Percentiles rank a stretch among this genome's conserved stretches.
Evolutionary conservation across 2,888 invertebrate species (phyloP).

Genomic region (Ormyrus labotus): DNA sequence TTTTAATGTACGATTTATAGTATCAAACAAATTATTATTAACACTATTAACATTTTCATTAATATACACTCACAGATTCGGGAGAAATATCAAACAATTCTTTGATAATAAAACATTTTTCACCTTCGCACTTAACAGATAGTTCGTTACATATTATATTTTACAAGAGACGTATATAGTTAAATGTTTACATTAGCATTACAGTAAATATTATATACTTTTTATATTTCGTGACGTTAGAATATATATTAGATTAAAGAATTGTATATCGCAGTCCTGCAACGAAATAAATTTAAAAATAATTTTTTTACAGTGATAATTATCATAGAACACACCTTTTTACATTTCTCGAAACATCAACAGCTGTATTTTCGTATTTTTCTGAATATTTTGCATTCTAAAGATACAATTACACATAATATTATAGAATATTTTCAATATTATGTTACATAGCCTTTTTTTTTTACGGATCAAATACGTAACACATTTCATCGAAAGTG

Average conservation of each 20-base stretch:
- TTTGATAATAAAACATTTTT: slow-evolving; percentile 39
- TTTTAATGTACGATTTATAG: slow-evolving; percentile 31
- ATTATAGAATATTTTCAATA: not conserved
- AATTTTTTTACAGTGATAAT: not conserved
- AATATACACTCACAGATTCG: slow-evolving; percentile 45
- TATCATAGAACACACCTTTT: not conserved
- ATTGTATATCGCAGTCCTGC: not conserved
- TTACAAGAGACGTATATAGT: slow-evolving; percentile 40
- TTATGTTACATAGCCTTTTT: too few species aligned
- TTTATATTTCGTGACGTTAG: not conserved
- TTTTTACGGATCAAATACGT: too few species aligned
- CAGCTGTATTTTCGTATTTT: slow-evolving; percentile 6
- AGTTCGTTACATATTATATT: slow-evolving; percentile 12
- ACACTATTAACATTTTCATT: slow-evolving; percentile 48
- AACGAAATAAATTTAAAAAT: slow-evolving; percentile 19
- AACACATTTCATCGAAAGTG: not conserved
- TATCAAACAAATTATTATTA: slow-evolving; percentile 54
- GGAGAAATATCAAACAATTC: slow-evolving; percentile 41
- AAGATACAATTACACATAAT: not conserved
- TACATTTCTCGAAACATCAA: slow-evolving; percentile 4
- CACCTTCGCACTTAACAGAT: slow-evolving; percentile 26
- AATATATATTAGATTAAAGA: slow-evolving; percentile 13
- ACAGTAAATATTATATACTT: not conserved
- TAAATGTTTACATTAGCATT: slow-evolving; percentile 28
- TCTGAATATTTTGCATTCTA: not conserved